Evolutionary conservation across 2,797 vertebrate species (phyloP), one percentile per base, ranked within the genome.

Genomic region (Malacoctenus gilli): DNA sequence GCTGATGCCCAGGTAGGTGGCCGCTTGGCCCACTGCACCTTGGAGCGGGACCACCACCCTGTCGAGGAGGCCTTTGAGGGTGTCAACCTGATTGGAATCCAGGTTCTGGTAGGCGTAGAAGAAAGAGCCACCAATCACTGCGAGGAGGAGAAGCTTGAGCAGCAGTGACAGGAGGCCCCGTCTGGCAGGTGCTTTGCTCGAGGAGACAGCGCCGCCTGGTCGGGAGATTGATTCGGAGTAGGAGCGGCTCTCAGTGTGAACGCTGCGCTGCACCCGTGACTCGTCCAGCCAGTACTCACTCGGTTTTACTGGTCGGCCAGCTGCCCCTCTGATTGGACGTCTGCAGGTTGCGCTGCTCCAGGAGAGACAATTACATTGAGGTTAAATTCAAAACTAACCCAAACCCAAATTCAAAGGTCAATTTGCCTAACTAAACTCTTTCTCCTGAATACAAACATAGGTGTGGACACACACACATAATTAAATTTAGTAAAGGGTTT

Each of bases 241-340:
- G 7, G 72, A 71, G 67, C 56, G 84, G 66, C 19, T 89, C 66
- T 90, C 87, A 0, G 84, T 75, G 59, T 28, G 61, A 54, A 84
- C 7, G 32, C 39, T 84, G 75, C 20, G 87, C 53, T 83, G 68
- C 50, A 88, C 25, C 12, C 87, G 93, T 8, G 89, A 86, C 60
- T 96, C 94, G 13, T 96, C 93, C 85, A 95, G 71, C 87, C 91
- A 93, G 89, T 94, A 96, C 70, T 95, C 94, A 66, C 89, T 92
- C 52, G 87, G 79, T 68, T 94, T 94, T 41, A 95, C 28, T 1
- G 96, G 95, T 13, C 95, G 90, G 28, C 95, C 94, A 4, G 95
- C 95, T 47, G 96, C 95, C 57, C 95, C 96, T 82, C 94, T 92
- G 80, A 98, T 98, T 2, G 95, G 96, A 82, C 93, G 94, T 79